Evolutionary conservation across 2,888 invertebrate genomes (phyloP), one percentile per base, ranked within the genome.

Genomic region (Drosophila picticornis): DNA sequence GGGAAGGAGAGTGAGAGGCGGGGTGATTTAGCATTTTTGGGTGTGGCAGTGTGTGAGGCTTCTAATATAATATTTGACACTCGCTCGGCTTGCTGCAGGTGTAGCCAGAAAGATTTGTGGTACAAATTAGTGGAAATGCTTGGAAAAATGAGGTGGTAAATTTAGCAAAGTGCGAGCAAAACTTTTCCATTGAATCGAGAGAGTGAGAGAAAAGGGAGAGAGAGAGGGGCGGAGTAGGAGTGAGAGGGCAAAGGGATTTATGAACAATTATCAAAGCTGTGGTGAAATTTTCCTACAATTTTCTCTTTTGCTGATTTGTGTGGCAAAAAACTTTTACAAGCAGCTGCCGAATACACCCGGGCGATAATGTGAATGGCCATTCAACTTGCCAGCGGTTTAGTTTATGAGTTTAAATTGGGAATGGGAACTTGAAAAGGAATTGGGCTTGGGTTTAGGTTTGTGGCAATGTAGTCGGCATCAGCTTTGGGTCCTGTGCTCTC

Each of bases 141-240:
- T 34, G 79, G 80, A 80, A 82, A 84, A 84, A 84, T 82, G 77
- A 84, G 81, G 81, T 83, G 81, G 83, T 81, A 83, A 83, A 83
- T 83, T 83, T 69, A 34, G 48, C 69, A 70, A 75, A 67, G 70
- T 74, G 71, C 55, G 63, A 70, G 70, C 55, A 53, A 72, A 82
- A 75, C 68, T 80, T 81, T 80, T 66, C 67, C 76, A 73, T 79
- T 79, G 66, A 76, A 79, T 76, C 29, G n/a, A 16, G 9, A 16
- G 9, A 9, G 9, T 22, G 22, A 13, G 43, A 43, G 3, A 43
- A 43, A 43, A 11, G 22, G n/a, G 38, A 27, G 9, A 22, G 57
- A 16, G 27, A n/a, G 48, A 36, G 19, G 19, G 16, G 31, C 1
- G 22, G 34, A 32, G 3, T 25, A 29, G 6, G 25, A 5, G 22